Evolutionary conservation across 1,140 invertebrate species (phyloP).

Genomic region (Apis cerana): DNA sequence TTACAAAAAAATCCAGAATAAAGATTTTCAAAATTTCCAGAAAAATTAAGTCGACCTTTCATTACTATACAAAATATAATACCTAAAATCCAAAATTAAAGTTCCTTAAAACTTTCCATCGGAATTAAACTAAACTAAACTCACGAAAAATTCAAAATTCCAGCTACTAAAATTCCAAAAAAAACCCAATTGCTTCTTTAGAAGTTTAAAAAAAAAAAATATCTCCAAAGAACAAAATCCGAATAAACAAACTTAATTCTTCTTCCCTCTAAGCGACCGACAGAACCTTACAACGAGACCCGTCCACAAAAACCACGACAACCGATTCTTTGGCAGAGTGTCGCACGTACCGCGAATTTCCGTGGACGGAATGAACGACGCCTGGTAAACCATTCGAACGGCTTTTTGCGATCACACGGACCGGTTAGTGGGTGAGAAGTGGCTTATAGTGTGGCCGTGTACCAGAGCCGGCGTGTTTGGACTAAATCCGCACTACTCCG

Average conservation of each 20-base stretch:
- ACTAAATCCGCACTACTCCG: conserved; percentile 50
- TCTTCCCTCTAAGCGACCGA: too few species aligned
- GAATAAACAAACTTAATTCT: neutral
- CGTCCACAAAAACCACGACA: neutral
- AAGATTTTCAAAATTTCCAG: too few species aligned
- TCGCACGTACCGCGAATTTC: neutral
- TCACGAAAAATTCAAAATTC: too few species aligned
- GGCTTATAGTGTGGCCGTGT: conserved; percentile 42
- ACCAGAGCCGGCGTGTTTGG: conserved; percentile 32
- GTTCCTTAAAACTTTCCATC: too few species aligned
- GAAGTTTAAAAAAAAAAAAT: too few species aligned
- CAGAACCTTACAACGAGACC: neutral
- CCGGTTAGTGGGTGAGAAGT: conserved; percentile 1
- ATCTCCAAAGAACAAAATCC: neutral
- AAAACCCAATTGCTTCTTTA: too few species aligned
- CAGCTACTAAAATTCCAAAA: too few species aligned
- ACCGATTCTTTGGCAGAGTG: neutral
- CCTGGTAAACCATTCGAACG: neutral
- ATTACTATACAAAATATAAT: too few species aligned
- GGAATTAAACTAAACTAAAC: too few species aligned
- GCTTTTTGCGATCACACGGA: conserved; percentile 17
- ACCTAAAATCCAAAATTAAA: too few species aligned
- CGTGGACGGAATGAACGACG: conserved; percentile 3
- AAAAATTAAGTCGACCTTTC: too few species aligned
- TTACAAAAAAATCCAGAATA: too few species aligned